A percentile compares a stretch with the other conserved stretches of the same genome.
phyloP scores from a whole-genome alignment of 1,140 invertebrate species.

The Coboldia fuscipes region DNA sequence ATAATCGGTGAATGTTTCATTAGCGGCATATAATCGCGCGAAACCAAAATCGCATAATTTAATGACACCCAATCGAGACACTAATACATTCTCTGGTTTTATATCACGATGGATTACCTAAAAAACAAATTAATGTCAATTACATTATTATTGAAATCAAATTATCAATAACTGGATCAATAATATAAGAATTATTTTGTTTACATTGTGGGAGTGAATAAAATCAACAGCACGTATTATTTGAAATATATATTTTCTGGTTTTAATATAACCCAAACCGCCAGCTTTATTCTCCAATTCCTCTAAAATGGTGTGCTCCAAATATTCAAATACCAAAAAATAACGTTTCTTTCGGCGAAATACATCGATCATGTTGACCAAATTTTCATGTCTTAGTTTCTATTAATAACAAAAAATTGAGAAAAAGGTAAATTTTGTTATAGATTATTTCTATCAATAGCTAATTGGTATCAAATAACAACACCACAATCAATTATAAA shows the following conservation, averaged over 20 bases:
- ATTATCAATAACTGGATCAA: conserved; percentile 16
- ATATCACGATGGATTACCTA: conserved; percentile 80
- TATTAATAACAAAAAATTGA: conserved; percentile 18
- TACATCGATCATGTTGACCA: conserved; percentile 75
- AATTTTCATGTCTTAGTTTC: conserved; percentile 72
- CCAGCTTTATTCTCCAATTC: conserved; percentile 48
- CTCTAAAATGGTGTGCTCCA: conserved; percentile 68
- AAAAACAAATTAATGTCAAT: conserved; percentile 6
- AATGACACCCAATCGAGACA: conserved; percentile 56
- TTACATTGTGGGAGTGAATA: conserved; percentile 66
- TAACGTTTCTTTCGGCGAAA: conserved; percentile 63
- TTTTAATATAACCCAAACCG: conserved; percentile 46
- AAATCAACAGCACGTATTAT: conserved; percentile 65
- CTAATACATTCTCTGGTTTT: conserved; percentile 73
- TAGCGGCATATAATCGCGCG: conserved; percentile 39
- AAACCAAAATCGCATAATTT: conserved; percentile 83
- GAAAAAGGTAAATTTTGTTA: conserved; percentile 6
- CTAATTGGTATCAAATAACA: too few relatives aligned
- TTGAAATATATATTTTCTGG: conserved; percentile 59
- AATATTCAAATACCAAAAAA: conserved; percentile 74
- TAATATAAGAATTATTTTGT: too few relatives aligned
- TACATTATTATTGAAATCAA: neutral
- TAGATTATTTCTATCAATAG: neutral
- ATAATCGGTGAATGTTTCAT: conserved; percentile 58
- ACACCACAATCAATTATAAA: too few relatives aligned